Percentiles rank a stretch among this genome's conserved stretches.
These are phyloP conservation scores for Diachrysia chrysitis DNA, from an alignment of 2,888 invertebrate species.

Conservation along the genomic window DNA sequence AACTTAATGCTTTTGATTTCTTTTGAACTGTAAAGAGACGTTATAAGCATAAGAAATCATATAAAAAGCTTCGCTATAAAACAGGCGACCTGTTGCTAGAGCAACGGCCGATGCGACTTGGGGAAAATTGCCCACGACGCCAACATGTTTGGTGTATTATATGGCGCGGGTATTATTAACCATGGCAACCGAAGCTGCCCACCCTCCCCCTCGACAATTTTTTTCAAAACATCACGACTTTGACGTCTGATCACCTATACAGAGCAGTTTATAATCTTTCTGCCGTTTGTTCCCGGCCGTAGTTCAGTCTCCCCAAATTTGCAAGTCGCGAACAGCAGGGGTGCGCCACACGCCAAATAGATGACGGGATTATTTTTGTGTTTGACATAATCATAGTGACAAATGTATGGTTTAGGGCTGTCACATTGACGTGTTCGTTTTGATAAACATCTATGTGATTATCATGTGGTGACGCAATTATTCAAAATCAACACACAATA, in stretches of 20 bases:
- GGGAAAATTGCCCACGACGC: slow-evolving; percentile 65
- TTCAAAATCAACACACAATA: slow-evolving; percentile 25
- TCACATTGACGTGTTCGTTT: slow-evolving; percentile 77
- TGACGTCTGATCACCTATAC: slow-evolving; percentile 86
- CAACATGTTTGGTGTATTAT: slow-evolving; percentile 73
- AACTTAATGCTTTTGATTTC: slow-evolving; percentile 68
- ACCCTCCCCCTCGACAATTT: slow-evolving; percentile 78
- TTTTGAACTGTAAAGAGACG: slow-evolving; percentile 64
- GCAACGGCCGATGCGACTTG: slow-evolving; percentile 65
- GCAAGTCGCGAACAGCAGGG: slow-evolving; percentile 83
- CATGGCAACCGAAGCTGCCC: slow-evolving; percentile 79
- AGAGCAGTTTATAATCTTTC: slow-evolving; percentile 84
- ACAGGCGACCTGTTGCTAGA: slow-evolving; percentile 81
- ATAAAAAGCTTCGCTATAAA: slow-evolving; percentile 72
- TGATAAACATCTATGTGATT: slow-evolving; percentile 66
- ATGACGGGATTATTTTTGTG: slow-evolving; percentile 89
- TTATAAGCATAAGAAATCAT: slow-evolving; percentile 70
- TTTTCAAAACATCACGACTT: slow-evolving; percentile 82
- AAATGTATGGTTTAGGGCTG: slow-evolving; percentile 86
- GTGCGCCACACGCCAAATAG: slow-evolving; percentile 85
- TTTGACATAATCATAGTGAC: slow-evolving; percentile 89
- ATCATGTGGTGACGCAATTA: slow-evolving; percentile 61
- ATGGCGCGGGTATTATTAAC: slow-evolving; percentile 81
- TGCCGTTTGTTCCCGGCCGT: slow-evolving; percentile 72
- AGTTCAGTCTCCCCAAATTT: slow-evolving; percentile 81